Evolutionary conservation across 2,888 invertebrate species (phyloP).

Genomic region (Catocala nupta): DNA sequence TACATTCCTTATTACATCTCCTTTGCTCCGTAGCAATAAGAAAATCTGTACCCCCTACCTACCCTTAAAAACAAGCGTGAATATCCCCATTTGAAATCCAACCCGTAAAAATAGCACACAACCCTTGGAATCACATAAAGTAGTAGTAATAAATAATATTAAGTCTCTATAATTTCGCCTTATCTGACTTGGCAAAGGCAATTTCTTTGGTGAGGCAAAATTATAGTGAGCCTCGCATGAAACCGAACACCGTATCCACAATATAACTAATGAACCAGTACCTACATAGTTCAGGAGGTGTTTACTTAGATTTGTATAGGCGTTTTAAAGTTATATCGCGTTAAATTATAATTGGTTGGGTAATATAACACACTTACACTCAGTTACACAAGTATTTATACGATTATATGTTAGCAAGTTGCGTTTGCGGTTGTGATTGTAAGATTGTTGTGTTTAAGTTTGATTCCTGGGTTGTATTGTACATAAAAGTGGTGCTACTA

Average conservation of each 20-base stretch:
- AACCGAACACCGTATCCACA: slow-evolving; percentile 59
- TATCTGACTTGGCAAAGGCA: slow-evolving; percentile 61
- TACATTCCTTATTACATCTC: no score
- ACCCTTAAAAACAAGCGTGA: neutral
- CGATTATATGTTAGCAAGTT: no score
- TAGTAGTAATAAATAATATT: slow-evolving; percentile 50
- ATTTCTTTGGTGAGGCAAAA: slow-evolving; percentile 71
- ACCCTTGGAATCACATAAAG: slow-evolving; percentile 20
- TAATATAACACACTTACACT: neutral
- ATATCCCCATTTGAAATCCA: neutral
- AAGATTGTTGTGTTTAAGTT: no score
- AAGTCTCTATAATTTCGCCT: slow-evolving; percentile 69
- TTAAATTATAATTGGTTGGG: neutral
- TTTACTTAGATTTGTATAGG: slow-evolving; percentile 8
- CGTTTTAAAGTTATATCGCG: neutral
- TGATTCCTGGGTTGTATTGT: no score
- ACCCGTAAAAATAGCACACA: neutral
- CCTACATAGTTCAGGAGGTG: slow-evolving; percentile 10
- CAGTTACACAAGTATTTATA: no score
- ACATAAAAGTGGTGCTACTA: no score
- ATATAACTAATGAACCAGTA: slow-evolving; percentile 16
- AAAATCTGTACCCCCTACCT: neutral
- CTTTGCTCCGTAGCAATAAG: no score
- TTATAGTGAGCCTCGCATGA: slow-evolving; percentile 64
- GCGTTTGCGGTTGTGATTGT: no score